Evolutionary conservation across 2,113 vertebrate genomes (phyloP), one percentile per base, ranked within the genome.

Genomic region (Martes martes): DNA sequence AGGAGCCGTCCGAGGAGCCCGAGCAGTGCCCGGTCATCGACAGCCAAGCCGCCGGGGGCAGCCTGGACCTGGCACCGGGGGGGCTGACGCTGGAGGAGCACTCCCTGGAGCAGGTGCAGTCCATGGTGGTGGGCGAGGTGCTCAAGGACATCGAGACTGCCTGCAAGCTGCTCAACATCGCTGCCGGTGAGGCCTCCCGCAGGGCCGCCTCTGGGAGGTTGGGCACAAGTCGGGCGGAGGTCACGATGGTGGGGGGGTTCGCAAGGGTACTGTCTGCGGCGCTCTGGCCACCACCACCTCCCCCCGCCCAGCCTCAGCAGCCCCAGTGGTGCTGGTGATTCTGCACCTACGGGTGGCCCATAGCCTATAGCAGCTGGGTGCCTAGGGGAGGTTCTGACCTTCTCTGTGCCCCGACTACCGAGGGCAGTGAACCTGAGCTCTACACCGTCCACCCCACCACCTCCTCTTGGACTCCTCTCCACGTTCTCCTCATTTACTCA

Each of bases 101-200:
- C 55, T 99, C 99, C 0, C 98, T 99, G 98, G 99, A 99, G 98
- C 99, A 99, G 98, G 99, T 99, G 96, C 99, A 99, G 98, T 99
- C 99, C 98, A 99, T 99, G 99, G 99, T 99, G 97, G 99, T 99
- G 96, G 99, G 99, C 0, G 99, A 99, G 89, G 99, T 99, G 96
- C 99, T 99, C 80, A 99, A 99, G 98, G 99, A 99, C 98, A 99
- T 99, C 31, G 99, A 99, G 98, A 99, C 99, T 0, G 99, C 99
- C 86, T 99, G 99, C 98, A 99, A 99, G 97, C 99, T 99, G 87
- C 99, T 99, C 93, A 99, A 99, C 98, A 99, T 99, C 97, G 98
- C 99, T 0, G 98, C 99, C 98, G 99, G 99, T 99, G 96, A 94
- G 99, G 6, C 24, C 39, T 33, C 39, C 31, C 4, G 39, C n/a